These are phyloP conservation scores for Eutolmus rufibarbis DNA, from an alignment of 2,888 invertebrate species.

Conservation along the genomic window DNA sequence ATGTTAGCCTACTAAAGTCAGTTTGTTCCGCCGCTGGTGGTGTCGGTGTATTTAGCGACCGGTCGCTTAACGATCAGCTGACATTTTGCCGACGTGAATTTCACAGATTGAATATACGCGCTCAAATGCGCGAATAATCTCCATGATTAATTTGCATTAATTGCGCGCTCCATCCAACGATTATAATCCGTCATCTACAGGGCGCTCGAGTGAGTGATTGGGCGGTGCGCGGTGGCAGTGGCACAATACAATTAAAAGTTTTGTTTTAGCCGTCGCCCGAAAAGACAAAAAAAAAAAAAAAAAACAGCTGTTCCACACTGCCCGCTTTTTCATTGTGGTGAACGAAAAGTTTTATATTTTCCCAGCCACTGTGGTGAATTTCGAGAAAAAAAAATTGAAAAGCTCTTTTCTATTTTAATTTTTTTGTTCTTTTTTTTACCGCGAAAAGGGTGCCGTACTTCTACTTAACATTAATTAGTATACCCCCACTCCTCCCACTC, in stretches of 20 bases:
- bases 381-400: background rate
- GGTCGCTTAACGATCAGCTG: background rate
- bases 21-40: slow-evolving; percentile 30
- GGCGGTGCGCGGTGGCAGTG: background rate
- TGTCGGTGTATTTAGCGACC: background rate
- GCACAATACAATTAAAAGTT: background rate
- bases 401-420: background rate
- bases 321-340: background rate
- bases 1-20: slow-evolving; percentile 19
- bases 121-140: too few species aligned
- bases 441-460: background rate
- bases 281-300: background rate
- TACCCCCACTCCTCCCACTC: background rate
- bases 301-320: background rate
- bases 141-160: too few species aligned
- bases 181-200: background rate
- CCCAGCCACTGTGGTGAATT: background rate
- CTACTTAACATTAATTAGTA: background rate
- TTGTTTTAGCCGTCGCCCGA: too few species aligned
- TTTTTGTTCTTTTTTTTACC: background rate
- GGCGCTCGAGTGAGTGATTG: background rate
- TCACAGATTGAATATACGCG: too few species aligned
- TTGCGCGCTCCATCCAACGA: background rate
- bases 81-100: background rate
- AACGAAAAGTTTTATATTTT: background rate